Evolutionary conservation across 2,888 invertebrate genomes (phyloP).

Genomic region (Drosophila neutralis): DNA sequence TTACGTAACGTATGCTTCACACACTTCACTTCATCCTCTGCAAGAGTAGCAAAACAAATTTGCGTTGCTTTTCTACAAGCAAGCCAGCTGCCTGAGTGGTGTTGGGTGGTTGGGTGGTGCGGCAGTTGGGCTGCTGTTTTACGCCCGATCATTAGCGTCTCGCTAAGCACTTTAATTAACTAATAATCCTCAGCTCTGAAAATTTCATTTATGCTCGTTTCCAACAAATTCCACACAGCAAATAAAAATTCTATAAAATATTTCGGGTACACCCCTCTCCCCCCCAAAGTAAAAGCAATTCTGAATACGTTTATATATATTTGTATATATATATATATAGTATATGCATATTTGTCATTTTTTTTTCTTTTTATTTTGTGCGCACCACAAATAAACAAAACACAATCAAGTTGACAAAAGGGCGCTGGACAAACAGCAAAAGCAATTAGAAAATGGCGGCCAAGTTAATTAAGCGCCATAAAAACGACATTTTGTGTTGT

Average conservation of each 20-base stretch:
- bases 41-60: not conserved
- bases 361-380: not conserved
- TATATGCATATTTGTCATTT: not conserved
- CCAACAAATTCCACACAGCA: conserved; percentile 24
- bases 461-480: conserved; percentile 79
- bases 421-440: conserved; percentile 65
- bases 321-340: not conserved
- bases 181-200: conserved; percentile 55
- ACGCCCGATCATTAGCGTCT: conserved; percentile 60
- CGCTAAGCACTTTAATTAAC: conserved; percentile 62
- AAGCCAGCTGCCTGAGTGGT: not conserved
- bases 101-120: not conserved
- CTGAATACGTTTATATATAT: conserved; percentile 3
- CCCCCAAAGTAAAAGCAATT: conserved; percentile 2
- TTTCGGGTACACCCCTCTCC: not conserved
- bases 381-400: conserved; percentile 46
- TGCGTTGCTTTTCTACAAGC: not conserved
- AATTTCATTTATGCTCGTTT: conserved; percentile 47
- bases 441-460: conserved; percentile 75
- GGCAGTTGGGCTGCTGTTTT: conserved; percentile 2
- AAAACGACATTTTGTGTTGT: conserved; percentile 64
- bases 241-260: conserved; percentile 31
- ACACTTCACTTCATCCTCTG: not conserved
- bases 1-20: not conserved
- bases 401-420: conserved; percentile 67